Conservation (phyloP, 2,888 invertebrate species). For the Drosophila nigritarsus region DNA sequence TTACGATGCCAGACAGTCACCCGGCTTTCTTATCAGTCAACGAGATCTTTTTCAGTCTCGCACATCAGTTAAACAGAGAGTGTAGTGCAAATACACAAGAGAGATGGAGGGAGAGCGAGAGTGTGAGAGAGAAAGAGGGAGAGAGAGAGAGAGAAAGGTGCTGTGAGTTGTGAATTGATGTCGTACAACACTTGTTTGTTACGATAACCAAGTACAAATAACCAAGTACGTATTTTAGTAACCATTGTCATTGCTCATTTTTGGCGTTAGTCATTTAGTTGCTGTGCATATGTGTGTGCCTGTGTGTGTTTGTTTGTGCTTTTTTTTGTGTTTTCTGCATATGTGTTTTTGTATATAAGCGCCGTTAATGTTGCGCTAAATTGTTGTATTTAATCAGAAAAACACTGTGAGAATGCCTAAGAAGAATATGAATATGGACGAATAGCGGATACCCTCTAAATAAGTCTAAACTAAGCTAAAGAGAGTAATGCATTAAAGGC, state of each 20-base stretch:
- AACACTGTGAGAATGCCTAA: slow-evolving; percentile 9
- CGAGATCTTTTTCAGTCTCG: slow-evolving; percentile 45
- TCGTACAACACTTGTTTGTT: slow-evolving; percentile 19
- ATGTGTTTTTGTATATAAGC: slow-evolving; percentile 51
- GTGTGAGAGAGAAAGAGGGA: neutral
- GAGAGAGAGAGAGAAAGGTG: slow-evolving; percentile 4
- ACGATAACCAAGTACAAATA: slow-evolving; percentile 46
- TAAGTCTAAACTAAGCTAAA: neutral
- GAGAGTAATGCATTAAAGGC: neutral
- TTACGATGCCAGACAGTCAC: slow-evolving; percentile 21
- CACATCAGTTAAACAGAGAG: slow-evolving; percentile 21
- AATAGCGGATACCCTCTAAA: slow-evolving; percentile 9
- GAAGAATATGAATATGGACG: neutral
- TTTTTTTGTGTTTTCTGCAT: slow-evolving; percentile 12
- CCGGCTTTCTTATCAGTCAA: slow-evolving; percentile 59
- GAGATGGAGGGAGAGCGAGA: neutral
- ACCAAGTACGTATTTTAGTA: slow-evolving; percentile 34
- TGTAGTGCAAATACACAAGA: neutral
- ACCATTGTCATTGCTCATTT: slow-evolving; percentile 56
- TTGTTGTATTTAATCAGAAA: slow-evolving; percentile 69
- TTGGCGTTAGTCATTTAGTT: slow-evolving; percentile 43
- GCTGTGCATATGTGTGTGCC: slow-evolving; percentile 17
- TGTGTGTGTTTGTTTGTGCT: slow-evolving; percentile 17
- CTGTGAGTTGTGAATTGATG: slow-evolving; percentile 16
- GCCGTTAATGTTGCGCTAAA: slow-evolving; percentile 63